These are phyloP conservation scores for Synodontis membranacea DNA, from an alignment of 2,113 vertebrate species.

Conservation along the genomic window DNA sequence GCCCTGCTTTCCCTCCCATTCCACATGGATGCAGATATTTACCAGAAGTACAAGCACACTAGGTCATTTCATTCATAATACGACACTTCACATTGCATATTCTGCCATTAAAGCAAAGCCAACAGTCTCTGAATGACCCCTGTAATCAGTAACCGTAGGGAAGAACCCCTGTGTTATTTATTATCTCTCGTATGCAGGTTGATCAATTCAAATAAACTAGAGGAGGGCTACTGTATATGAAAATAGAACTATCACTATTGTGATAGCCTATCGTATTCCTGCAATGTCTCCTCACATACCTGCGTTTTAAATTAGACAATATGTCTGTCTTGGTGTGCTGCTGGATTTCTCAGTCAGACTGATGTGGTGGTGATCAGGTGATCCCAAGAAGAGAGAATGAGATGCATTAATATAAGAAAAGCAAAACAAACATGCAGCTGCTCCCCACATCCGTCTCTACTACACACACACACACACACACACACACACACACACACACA, in stretches of 20 bases:
- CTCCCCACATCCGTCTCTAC: conserved; percentile 54
- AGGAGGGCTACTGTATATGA: conserved; percentile 5
- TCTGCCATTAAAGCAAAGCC: not conserved
- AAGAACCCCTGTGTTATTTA: not conserved
- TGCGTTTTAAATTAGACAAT: not conserved
- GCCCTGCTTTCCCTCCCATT: not conserved
- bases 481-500: not conserved
- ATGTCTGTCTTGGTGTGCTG: conserved; percentile 4
- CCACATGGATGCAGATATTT: conserved; percentile 5
- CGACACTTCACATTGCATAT: not conserved
- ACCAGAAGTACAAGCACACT: not conserved
- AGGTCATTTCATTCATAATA: not conserved
- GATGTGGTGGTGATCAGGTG: conserved; percentile 65
- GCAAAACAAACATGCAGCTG: conserved; percentile 57
- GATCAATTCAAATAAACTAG: conserved; percentile 8
- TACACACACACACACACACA: conserved; percentile 28
- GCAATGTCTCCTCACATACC: not conserved
- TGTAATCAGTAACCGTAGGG: not conserved
- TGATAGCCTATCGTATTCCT: not conserved
- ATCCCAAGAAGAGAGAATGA: conserved; percentile 60
- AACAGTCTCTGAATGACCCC: not conserved
- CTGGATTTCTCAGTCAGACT: conserved; percentile 40
- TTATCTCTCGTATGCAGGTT: not conserved
- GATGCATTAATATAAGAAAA: conserved; percentile 67
- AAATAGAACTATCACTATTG: not conserved